Percentiles rank a stretch among this genome's conserved stretches.
phyloP scores from a whole-genome alignment of 1,140 invertebrate genomes.

The Zophobas morio region DNA sequence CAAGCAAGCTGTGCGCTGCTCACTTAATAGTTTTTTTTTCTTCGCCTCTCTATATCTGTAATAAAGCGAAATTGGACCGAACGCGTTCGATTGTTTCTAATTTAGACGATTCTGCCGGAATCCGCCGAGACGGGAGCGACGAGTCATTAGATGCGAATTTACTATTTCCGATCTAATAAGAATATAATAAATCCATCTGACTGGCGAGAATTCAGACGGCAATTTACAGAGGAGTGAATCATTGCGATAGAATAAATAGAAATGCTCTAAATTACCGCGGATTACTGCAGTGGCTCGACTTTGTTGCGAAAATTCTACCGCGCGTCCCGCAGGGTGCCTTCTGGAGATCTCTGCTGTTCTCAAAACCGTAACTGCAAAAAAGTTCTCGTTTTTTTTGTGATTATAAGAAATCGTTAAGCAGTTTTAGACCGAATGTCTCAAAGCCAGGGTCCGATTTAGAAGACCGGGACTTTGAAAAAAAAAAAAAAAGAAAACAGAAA shows the following conservation, averaged over 20 bases:
- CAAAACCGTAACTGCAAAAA: no score
- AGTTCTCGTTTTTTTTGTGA: no score
- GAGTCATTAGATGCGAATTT: conserved; percentile 40
- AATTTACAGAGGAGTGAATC: conserved; percentile 24
- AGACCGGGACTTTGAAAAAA: no score
- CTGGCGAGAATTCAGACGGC: conserved; percentile 14
- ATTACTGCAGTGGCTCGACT: no score
- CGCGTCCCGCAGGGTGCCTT: no score
- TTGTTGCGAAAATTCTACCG: no score
- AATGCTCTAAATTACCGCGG: not conserved
- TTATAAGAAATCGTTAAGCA: no score
- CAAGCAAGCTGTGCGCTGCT: conserved; percentile 24
- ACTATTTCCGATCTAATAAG: conserved; percentile 49
- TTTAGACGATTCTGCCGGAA: not conserved
- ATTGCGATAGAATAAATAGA: conserved; percentile 26
- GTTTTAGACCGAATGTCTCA: no score
- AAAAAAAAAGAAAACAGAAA: no score
- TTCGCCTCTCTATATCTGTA: not conserved
- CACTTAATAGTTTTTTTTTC: conserved; percentile 33
- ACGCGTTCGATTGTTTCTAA: conserved; percentile 30
- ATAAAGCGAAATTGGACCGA: conserved; percentile 10
- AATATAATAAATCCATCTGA: conserved; percentile 46
- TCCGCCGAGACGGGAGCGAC: not conserved
- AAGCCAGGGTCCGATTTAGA: no score
- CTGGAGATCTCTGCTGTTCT: no score